These are phyloP conservation scores for Morelia viridis DNA, from an alignment of 2,797 vertebrate genomes.

Conservation along the genomic window DNA sequence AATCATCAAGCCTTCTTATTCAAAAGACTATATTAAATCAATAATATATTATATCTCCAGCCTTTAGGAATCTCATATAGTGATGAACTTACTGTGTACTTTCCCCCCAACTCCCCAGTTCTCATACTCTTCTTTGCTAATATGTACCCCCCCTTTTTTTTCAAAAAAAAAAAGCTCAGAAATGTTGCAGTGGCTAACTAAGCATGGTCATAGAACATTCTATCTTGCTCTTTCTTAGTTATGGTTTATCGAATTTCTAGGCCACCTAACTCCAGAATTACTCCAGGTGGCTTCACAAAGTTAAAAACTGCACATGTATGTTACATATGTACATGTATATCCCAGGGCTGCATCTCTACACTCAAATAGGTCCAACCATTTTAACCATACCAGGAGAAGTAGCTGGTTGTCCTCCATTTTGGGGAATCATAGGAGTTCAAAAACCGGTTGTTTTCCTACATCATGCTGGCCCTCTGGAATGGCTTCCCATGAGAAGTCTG, in stretches of 20 bases:
- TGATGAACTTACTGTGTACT: neutral
- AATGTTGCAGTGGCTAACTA: neutral
- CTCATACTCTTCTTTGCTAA: neutral
- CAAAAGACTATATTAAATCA: neutral
- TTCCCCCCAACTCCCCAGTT: neutral
- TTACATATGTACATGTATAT: neutral
- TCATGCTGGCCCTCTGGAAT: neutral
- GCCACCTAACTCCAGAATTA: neutral
- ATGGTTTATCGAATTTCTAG: neutral
- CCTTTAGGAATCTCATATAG: neutral
- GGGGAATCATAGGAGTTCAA: neutral
- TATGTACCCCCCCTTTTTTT: neutral
- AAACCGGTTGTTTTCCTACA: neutral
- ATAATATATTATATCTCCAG: neutral
- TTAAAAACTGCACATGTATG: neutral
- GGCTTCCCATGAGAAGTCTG: neutral
- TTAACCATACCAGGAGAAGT: neutral
- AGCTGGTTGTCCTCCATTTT: neutral
- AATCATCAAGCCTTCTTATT: neutral
- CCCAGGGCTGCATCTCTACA: neutral
- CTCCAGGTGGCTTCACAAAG: neutral
- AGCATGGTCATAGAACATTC: neutral
- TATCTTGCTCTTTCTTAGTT: neutral
- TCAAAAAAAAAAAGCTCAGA: neutral
- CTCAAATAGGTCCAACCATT: neutral